These are phyloP conservation scores for Dynastes grantii DNA, from an alignment of 2,888 invertebrate species.

Conservation along the genomic window DNA sequence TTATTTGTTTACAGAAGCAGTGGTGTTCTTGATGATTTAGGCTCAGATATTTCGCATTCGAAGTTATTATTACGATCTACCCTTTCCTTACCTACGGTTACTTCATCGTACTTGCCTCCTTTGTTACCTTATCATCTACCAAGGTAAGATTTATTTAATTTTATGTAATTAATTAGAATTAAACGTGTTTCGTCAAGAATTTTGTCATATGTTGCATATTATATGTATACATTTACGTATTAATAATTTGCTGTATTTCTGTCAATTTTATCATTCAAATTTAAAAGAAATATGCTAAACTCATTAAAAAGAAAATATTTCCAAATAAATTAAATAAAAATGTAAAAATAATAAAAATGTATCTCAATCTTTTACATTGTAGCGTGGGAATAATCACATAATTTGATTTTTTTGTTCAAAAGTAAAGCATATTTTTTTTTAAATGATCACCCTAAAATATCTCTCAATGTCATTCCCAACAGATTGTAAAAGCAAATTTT, in stretches of 20 bases:
- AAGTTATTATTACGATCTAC: conserved; percentile 68
- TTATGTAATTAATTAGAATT: neutral
- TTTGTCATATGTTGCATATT: too few relatives aligned
- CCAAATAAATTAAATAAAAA: neutral
- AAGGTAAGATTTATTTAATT: conserved; percentile 16
- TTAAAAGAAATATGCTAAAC: too few relatives aligned
- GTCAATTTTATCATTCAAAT: too few relatives aligned
- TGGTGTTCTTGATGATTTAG: conserved; percentile 74
- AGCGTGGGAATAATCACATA: too few relatives aligned
- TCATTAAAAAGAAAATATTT: neutral
- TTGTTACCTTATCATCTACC: conserved; percentile 24
- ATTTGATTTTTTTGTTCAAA: neutral
- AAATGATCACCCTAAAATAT: neutral
- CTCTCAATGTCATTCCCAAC: neutral
- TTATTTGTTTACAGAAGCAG: conserved; percentile 70
- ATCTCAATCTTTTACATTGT: neutral
- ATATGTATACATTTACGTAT: too few relatives aligned
- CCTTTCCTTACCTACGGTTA: conserved; percentile 69
- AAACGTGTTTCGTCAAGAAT: too few relatives aligned
- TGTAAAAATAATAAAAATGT: neutral
- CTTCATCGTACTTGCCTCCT: conserved; percentile 39
- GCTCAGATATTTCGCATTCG: conserved; percentile 68
- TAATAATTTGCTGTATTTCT: too few relatives aligned
- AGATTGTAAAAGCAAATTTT: conserved; percentile 34
- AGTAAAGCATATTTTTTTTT: neutral